A percentile compares a stretch with the other conserved stretches of the same genome.
Evolutionary conservation across 2,797 vertebrate species (phyloP).

Genomic region (Amazona finschi): DNA sequence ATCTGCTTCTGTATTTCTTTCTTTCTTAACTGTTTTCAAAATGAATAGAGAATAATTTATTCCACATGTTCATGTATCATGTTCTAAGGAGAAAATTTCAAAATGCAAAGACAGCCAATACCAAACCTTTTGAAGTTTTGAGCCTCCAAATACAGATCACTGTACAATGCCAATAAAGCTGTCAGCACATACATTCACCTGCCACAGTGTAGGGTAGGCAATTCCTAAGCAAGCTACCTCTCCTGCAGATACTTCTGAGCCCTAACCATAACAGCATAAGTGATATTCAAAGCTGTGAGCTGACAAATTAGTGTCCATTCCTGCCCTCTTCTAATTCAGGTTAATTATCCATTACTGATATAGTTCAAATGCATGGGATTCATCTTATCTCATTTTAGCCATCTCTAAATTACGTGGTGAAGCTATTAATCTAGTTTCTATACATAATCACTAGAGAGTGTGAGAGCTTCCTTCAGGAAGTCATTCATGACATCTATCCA

Average conservation of each 20-base stretch:
- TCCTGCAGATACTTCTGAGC: neutral
- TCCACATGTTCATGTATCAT: neutral
- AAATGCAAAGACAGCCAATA: neutral
- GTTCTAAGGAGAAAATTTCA: neutral
- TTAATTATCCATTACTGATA: slow-evolving; percentile 1
- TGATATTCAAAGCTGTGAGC: neutral
- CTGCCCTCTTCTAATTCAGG: neutral
- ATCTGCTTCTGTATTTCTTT: neutral
- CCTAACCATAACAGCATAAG: neutral
- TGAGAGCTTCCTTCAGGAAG: neutral
- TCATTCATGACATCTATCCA: neutral
- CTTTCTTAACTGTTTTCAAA: neutral
- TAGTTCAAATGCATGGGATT: neutral
- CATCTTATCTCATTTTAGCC: neutral
- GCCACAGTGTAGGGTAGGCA: neutral
- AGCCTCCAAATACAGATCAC: neutral
- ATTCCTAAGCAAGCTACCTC: neutral
- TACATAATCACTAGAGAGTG: neutral
- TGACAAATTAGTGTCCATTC: neutral
- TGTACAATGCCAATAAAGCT: neutral
- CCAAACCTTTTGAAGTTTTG: neutral
- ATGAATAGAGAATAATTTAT: neutral
- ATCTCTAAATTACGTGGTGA: neutral
- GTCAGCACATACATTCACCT: neutral
- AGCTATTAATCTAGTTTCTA: neutral